Conservation (phyloP, 1,140 invertebrate genomes). For the Telenomus remus region DNA sequence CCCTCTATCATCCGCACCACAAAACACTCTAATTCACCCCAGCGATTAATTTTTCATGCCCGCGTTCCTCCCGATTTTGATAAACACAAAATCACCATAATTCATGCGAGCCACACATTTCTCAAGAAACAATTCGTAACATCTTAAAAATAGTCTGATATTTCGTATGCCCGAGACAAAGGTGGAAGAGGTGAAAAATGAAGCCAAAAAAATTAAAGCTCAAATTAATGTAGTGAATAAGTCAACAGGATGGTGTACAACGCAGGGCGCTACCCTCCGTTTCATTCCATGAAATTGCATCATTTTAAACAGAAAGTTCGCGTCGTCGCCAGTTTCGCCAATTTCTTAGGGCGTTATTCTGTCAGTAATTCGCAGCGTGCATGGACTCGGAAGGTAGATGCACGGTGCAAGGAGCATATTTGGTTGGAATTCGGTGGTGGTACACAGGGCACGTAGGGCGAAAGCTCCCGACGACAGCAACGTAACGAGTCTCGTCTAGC, state of each 20-base stretch:
- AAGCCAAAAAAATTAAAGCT: too few relatives aligned
- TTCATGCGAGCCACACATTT: too few relatives aligned
- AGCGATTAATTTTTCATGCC: slow-evolving; percentile 27
- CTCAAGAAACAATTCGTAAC: too few relatives aligned
- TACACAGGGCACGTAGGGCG: slow-evolving; percentile 41
- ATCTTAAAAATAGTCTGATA: too few relatives aligned
- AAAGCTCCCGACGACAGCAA: slow-evolving; percentile 51
- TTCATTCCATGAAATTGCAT: slow-evolving; percentile 19
- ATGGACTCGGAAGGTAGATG: slow-evolving; percentile 15
- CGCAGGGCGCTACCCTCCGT: background rate
- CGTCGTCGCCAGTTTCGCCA: slow-evolving; percentile 4
- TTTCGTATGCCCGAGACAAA: too few relatives aligned
- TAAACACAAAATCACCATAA: too few relatives aligned
- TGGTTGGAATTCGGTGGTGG: slow-evolving; percentile 39
- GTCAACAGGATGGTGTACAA: too few relatives aligned
- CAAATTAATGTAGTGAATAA: too few relatives aligned
- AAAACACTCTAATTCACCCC: slow-evolving; percentile 19
- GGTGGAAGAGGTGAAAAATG: too few relatives aligned
- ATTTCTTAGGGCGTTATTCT: slow-evolving; percentile 44
- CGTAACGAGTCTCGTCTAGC: slow-evolving; percentile 48
- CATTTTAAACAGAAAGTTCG: slow-evolving; percentile 37
- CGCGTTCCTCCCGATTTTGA: background rate
- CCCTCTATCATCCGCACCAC: background rate
- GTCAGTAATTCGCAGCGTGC: slow-evolving; percentile 25
- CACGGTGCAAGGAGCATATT: slow-evolving; percentile 26